Evolutionary conservation across 2,888 invertebrate genomes (phyloP).

Genomic region (Ophonus ardosiacus): DNA sequence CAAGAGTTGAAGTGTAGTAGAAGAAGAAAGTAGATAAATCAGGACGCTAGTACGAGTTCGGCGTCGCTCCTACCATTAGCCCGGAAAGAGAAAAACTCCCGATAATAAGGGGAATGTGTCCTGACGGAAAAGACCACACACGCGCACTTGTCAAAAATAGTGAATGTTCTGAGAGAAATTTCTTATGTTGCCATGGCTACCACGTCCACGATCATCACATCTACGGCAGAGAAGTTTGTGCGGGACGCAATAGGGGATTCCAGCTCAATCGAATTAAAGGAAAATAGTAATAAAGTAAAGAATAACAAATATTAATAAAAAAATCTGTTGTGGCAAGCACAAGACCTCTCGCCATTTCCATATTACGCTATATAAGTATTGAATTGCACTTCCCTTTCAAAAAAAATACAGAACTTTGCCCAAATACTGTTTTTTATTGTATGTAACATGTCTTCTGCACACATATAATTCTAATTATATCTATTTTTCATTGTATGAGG

Average conservation of each 20-base stretch:
- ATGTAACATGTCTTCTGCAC: no score
- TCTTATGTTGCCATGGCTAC: conserved; percentile 23
- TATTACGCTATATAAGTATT: no score
- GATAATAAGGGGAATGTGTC: conserved; percentile 47
- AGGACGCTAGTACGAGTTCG: not conserved
- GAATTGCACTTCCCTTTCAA: no score
- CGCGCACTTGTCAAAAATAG: conserved; percentile 39
- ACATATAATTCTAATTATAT: no score
- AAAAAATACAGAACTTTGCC: no score
- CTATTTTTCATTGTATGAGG: no score
- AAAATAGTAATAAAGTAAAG: no score
- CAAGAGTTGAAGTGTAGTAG: conserved; percentile 42
- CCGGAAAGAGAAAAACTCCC: conserved; percentile 8
- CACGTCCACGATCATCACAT: conserved; percentile 9
- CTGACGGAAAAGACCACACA: conserved; percentile 3
- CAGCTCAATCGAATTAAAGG: no score
- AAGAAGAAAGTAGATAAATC: conserved; percentile 50
- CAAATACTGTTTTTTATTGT: no score
- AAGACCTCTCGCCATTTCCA: no score
- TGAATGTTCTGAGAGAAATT: not conserved
- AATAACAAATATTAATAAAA: no score
- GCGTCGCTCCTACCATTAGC: conserved; percentile 33
- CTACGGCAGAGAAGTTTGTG: conserved; percentile 28
- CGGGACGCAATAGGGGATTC: conserved; percentile 13
- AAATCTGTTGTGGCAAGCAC: no score